phyloP scores from a whole-genome alignment of 2,888 invertebrate species.

The Lithophane leautieri region DNA sequence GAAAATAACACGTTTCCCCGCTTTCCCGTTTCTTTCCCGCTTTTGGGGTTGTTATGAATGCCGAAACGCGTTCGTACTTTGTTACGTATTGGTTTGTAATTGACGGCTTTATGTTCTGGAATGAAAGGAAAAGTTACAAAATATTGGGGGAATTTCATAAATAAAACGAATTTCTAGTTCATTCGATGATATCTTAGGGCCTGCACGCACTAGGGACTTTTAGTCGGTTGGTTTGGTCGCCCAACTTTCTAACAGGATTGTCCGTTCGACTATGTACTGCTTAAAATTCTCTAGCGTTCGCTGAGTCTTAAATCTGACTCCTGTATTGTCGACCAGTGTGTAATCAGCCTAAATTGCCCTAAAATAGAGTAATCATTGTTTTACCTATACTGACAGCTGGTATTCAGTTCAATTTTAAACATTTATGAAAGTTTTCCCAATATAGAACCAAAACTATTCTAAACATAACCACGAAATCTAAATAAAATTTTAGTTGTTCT shows the following conservation, averaged over 20 bases:
- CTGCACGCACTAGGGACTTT: not conserved
- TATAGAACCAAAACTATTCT: constrained; percentile 23
- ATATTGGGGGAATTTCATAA: not conserved
- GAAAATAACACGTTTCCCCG: constrained; percentile 24
- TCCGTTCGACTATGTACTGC: not conserved
- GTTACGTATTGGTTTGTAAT: constrained; percentile 26
- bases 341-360: not conserved
- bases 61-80: constrained; percentile 1
- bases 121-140: constrained; percentile 12
- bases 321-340: not conserved
- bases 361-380: constrained; percentile 11
- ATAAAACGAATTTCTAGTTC: constrained; percentile 9
- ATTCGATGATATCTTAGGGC: not conserved
- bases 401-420: not conserved
- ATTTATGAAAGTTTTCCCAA: constrained; percentile 24
- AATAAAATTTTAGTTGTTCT: constrained; percentile 29
- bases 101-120: constrained; percentile 1
- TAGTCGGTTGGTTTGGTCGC: not conserved
- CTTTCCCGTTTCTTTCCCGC: not conserved
- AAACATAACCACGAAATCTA: constrained; percentile 21
- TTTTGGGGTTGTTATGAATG: constrained; percentile 12
- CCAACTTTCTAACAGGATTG: too few relatives aligned
- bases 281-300: not conserved
- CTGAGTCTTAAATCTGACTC: not conserved
- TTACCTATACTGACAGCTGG: not conserved